Evolutionary conservation across 2,113 vertebrate genomes (phyloP).

Genomic region (Aspidoscelis tigris): DNA sequence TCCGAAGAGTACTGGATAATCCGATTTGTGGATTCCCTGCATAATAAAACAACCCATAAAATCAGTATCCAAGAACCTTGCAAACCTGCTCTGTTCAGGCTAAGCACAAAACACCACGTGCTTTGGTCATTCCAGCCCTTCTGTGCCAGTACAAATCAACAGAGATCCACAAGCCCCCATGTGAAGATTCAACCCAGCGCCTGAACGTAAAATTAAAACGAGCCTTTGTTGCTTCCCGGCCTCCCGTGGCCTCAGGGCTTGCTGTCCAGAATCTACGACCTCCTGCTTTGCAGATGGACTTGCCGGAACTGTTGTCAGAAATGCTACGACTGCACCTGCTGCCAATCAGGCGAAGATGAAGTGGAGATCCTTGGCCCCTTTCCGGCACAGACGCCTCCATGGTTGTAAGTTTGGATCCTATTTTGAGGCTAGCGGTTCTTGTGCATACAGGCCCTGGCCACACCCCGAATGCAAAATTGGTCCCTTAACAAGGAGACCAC

Average conservation of each 20-base stretch:
- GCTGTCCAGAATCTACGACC: slow-evolving; percentile 85
- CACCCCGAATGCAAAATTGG: too few relatives aligned
- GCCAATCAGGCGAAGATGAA: slow-evolving; percentile 86
- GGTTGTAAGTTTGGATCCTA: slow-evolving; percentile 83
- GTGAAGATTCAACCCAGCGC: background rate
- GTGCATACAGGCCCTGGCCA: background rate
- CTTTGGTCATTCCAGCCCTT: slow-evolving; percentile 47
- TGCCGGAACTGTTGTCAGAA: slow-evolving; percentile 85
- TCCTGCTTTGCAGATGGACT: slow-evolving; percentile 88
- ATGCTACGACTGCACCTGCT: slow-evolving; percentile 88
- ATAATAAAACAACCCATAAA: too few relatives aligned
- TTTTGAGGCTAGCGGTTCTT: background rate
- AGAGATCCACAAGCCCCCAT: background rate
- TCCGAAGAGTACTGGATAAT: too few relatives aligned
- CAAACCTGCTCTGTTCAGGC: background rate
- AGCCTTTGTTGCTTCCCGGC: slow-evolving; percentile 59
- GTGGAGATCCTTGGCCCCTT: slow-evolving; percentile 92
- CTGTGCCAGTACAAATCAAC: slow-evolving; percentile 21
- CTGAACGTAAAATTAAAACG: slow-evolving; percentile 40
- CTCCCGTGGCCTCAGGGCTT: slow-evolving; percentile 80
- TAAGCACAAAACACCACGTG: too few relatives aligned
- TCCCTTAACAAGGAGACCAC: too few relatives aligned
- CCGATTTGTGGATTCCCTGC: too few relatives aligned
- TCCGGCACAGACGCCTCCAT: slow-evolving; percentile 88
- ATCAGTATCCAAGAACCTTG: too few relatives aligned